Conservation (phyloP, 2,888 invertebrate species). For the Anticlea derivata region DNA sequence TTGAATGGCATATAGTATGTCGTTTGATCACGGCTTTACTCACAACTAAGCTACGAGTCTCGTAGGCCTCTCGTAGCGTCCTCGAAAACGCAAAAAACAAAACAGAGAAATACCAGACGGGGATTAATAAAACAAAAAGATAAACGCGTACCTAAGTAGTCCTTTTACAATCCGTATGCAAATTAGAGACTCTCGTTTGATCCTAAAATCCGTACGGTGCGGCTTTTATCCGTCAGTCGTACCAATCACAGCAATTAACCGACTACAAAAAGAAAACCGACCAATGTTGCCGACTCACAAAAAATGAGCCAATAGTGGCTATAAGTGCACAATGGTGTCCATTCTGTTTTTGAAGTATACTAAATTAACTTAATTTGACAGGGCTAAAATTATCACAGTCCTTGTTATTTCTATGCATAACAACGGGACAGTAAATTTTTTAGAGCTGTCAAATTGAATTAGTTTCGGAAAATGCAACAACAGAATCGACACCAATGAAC, state of each 20-base stretch:
- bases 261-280: conserved; percentile 62
- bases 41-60: conserved; percentile 1
- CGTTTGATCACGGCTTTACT: too few relatives aligned
- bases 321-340: too few relatives aligned
- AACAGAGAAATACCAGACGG: conserved; percentile 4
- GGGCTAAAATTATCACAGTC: too few relatives aligned
- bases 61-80: conserved; percentile 2
- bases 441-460: too few relatives aligned
- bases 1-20: too few relatives aligned
- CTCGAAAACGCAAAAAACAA: background rate
- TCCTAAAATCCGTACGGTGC: conserved; percentile 61
- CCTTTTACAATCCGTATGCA: conserved; percentile 56
- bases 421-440: too few relatives aligned
- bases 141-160: conserved; percentile 20
- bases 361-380: too few relatives aligned
- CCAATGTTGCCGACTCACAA: conserved; percentile 34
- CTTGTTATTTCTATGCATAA: too few relatives aligned
- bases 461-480: too few relatives aligned
- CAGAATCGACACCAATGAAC: too few relatives aligned
- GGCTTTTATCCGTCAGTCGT: conserved; percentile 67
- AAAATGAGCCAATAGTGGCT: conserved; percentile 10
- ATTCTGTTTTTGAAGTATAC: too few relatives aligned
- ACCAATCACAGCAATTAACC: conserved; percentile 77
- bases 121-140: conserved; percentile 21
- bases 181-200: conserved; percentile 60